Conservation (phyloP, 2,113 vertebrate species). For the Solenodon paradoxus region DNA sequence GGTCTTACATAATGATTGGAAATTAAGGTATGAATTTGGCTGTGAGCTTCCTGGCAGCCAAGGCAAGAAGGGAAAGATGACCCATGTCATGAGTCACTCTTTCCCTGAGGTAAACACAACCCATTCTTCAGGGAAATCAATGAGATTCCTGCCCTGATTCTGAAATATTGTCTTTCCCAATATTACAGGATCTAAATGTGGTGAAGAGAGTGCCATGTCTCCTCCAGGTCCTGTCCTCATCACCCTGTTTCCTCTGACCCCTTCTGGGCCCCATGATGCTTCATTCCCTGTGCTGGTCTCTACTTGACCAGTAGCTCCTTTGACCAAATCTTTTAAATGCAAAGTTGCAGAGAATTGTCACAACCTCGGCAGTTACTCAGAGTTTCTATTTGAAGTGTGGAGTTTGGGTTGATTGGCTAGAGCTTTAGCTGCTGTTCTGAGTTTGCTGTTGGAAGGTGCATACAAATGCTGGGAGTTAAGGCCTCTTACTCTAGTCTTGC, state of each 20-base stretch:
- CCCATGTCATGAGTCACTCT: neutral
- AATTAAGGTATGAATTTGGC: neutral
- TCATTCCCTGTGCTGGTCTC: neutral
- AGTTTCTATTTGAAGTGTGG: neutral
- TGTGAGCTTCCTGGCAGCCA: slow-evolving; percentile 32
- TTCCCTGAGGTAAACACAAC: slow-evolving; percentile 3
- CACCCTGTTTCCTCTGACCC: neutral
- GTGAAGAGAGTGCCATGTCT: neutral
- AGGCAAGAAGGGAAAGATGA: slow-evolving; percentile 32
- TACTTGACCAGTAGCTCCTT: neutral
- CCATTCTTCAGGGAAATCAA: neutral
- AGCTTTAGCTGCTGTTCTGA: neutral
- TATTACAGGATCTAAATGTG: neutral
- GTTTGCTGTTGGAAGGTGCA: neutral
- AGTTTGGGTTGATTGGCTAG: neutral
- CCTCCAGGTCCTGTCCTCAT: neutral
- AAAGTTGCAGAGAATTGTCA: neutral
- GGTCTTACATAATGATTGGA: neutral
- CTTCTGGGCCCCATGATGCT: neutral
- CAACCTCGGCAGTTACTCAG: neutral
- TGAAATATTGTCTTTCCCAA: neutral
- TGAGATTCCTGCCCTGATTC: neutral
- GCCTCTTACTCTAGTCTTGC: neutral
- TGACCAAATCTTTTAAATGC: neutral
- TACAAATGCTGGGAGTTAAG: neutral